These are phyloP conservation scores for Lagenorhynchus albirostris DNA, from an alignment of 2,113 vertebrate species.

Conservation along the genomic window DNA sequence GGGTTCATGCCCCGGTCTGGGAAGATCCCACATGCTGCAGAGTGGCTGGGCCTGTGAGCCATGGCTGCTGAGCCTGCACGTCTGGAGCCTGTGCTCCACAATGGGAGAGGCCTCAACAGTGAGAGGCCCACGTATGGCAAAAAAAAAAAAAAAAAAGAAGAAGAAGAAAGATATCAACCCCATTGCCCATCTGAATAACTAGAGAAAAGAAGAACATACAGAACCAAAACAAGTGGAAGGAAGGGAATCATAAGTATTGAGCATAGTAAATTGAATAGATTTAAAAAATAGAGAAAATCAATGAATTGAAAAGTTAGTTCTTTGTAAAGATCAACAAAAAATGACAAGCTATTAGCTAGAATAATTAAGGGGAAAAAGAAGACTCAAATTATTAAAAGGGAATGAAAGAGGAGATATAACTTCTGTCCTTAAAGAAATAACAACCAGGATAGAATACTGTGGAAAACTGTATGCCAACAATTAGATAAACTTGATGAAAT, in stretches of 20 bases:
- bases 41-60: too few species aligned
- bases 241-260: background rate
- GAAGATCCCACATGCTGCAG: too few species aligned
- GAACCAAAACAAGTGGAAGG: background rate
- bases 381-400: background rate
- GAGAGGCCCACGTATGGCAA: too few species aligned
- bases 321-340: background rate
- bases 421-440: background rate
- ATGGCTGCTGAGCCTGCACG: accelerated
- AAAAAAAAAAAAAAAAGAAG: too few species aligned
- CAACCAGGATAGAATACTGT: background rate
- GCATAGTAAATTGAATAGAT: background rate
- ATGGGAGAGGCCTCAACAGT: too few species aligned
- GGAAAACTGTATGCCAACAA: background rate
- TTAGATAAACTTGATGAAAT: background rate
- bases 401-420: background rate
- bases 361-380: background rate
- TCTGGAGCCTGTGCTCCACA: too few species aligned
- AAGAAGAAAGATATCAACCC: background rate
- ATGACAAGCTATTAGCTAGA: background rate
- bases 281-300: background rate
- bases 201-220: background rate
- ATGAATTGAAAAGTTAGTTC: background rate
- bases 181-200: background rate
- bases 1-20: too few species aligned